Evolutionary conservation across 2,888 invertebrate genomes (phyloP).

Genomic region (Amphipoea oculea): DNA sequence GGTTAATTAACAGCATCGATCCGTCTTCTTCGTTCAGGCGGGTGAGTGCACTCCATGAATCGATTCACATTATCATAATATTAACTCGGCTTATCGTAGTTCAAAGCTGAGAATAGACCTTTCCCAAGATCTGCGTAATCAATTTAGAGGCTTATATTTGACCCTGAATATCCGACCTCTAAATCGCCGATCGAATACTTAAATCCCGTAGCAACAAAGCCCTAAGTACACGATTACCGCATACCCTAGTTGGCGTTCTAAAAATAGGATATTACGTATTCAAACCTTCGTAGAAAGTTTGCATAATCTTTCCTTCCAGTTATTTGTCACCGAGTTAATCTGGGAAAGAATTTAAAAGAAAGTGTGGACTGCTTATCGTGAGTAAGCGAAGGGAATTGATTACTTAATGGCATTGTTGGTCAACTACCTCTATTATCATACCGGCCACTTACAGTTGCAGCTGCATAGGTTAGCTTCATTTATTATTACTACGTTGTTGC

Average conservation of each 20-base stretch:
- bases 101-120: background rate
- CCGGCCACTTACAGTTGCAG: slow-evolving; percentile 46
- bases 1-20: background rate
- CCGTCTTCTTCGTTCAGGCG: background rate
- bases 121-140: background rate
- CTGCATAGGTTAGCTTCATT: slow-evolving; percentile 39
- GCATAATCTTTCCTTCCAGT: slow-evolving; percentile 53
- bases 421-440: slow-evolving; percentile 58
- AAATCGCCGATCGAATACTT: slow-evolving; percentile 32
- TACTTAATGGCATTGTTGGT: slow-evolving; percentile 61
- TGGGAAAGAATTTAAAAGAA: slow-evolving; percentile 60
- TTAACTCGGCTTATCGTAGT: background rate
- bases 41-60: background rate
- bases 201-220: slow-evolving; percentile 27
- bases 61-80: background rate
- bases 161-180: slow-evolving; percentile 30
- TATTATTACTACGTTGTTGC: slow-evolving; percentile 28
- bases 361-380: slow-evolving; percentile 55
- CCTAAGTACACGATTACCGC: slow-evolving; percentile 29
- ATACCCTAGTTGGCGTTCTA: slow-evolving; percentile 36
- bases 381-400: slow-evolving; percentile 60
- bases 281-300: slow-evolving; percentile 47
- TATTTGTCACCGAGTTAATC: slow-evolving; percentile 55
- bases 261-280: slow-evolving; percentile 50
- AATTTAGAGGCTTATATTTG: slow-evolving; percentile 17